Percentiles rank a stretch among this genome's conserved stretches.
Conservation (phyloP, 2,797 vertebrate species). For the Cossypha caffra region DNA sequence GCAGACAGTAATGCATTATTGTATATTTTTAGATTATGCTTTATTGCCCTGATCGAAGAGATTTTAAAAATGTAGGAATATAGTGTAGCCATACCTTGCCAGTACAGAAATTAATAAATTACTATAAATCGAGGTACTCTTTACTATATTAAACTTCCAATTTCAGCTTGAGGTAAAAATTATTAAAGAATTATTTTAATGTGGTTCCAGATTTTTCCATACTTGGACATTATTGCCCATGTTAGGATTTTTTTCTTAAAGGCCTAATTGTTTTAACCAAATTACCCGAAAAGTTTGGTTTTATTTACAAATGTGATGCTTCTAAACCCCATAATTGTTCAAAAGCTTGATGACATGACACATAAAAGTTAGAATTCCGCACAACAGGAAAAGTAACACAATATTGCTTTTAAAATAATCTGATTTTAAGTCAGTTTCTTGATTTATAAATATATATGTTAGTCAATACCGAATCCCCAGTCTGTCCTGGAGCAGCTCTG, state of each 20-base stretch:
- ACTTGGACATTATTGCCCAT: neutral
- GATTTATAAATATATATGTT: neutral
- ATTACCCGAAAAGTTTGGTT: neutral
- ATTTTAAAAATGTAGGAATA: neutral
- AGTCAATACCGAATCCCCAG: neutral
- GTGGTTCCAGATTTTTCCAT: neutral
- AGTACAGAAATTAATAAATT: neutral
- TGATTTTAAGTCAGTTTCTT: neutral
- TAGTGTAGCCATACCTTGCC: neutral
- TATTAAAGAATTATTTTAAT: neutral
- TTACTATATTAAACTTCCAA: neutral
- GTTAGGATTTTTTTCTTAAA: neutral
- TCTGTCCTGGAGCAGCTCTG: neutral
- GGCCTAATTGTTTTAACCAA: neutral
- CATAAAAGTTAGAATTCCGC: neutral
- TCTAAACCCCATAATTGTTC: neutral
- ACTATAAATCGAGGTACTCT: neutral
- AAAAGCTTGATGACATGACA: neutral
- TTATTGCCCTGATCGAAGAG: neutral
- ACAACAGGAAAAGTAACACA: neutral
- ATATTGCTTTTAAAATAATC: neutral
- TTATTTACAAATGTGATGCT: neutral
- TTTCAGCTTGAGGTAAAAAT: neutral
- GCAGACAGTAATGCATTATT: neutral
- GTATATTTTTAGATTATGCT: neutral